Base-by-base conservation (phyloP, 2,113 vertebrate genomes). In the Oryzias celebensis region DNA sequence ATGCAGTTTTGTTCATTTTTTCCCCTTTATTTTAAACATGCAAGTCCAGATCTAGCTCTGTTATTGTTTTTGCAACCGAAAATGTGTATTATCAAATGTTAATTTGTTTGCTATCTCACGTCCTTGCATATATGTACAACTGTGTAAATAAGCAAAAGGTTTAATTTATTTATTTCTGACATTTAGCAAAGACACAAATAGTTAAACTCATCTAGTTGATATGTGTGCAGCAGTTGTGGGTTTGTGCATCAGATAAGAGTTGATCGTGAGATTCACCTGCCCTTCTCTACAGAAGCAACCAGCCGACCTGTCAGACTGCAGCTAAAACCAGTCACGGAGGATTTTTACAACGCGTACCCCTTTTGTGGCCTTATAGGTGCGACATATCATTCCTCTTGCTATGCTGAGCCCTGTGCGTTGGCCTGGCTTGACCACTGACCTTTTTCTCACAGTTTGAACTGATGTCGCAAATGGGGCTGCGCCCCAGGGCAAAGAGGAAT, bases 171-270 rank as follows among this genome's bases (percentile, higher is more conserved):
- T 24, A 17, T 82, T 80, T 65, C 59, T 87, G 85, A 83, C 85
- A 88, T 88, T 90, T 88, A 78, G 62, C n/a, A 55, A 80, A 83
- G 49, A 70, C 73, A 56, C 68, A 60, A 71, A 87, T 45, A 14
- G 75, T 61, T 78, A 26, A 57, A 49, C 68, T 81, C 46, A 76
- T 82, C 77, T 65, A 56, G 51, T 56, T 58, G 68, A 81, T 65
- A 58, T 15, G 56, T 72, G 24, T 52, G 53, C 1, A 36, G 62
- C 47, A 58, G 73, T 58, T 58, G 62, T 23, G 62, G 62, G 53
- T 59, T 51, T 68, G 62, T 63, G 65, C 24, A 2, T 68, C 54
- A 80, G 85, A 85, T 86, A 75, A 83, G 69, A 49, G 56, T 67
- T 67, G 76, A 71, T 26, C 4, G 79, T n/a, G 57, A 62, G 58